These are phyloP conservation scores for Mola mola DNA, from an alignment of 2,113 vertebrate genomes.

Conservation along the genomic window DNA sequence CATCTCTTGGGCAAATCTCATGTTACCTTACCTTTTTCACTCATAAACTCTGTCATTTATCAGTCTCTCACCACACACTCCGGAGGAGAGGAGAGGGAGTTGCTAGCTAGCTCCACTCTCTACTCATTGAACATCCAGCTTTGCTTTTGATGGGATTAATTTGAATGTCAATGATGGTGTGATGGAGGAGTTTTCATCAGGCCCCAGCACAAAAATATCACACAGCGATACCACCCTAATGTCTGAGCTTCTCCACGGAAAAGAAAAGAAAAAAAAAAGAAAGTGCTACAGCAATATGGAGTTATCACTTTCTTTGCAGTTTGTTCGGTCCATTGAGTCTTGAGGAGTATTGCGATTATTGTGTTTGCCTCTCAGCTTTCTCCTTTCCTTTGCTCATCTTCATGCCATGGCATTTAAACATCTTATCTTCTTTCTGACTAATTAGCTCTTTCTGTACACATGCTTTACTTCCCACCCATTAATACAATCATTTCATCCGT, in stretches of 20 bases:
- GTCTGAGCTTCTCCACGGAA: constrained; percentile 20
- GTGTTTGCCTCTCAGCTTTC: constrained; percentile 10
- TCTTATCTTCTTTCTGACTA: constrained; percentile 2
- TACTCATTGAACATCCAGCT: constrained; percentile 65
- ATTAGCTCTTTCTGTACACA: constrained; percentile 2
- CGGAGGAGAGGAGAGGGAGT: constrained; percentile 36
- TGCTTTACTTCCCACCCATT: constrained; percentile 8
- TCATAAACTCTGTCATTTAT: not conserved
- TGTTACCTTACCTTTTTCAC: too few relatives aligned
- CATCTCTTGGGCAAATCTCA: too few relatives aligned
- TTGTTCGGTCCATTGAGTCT: constrained; percentile 36
- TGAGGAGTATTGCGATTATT: too few relatives aligned
- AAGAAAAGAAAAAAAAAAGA: constrained; percentile 29
- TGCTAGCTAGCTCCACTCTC: constrained; percentile 51
- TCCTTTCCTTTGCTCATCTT: not conserved
- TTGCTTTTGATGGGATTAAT: constrained; percentile 78
- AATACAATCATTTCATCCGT: not conserved
- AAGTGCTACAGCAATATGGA: constrained; percentile 14
- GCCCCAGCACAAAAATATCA: constrained; percentile 24
- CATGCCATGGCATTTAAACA: not conserved
- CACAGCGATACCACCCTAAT: constrained; percentile 17
- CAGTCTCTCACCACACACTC: constrained; percentile 10
- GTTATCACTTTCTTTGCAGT: constrained; percentile 20
- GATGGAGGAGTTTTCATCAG: constrained; percentile 62
- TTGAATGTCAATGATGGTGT: constrained; percentile 73